These are phyloP conservation scores for Pseudopleuronectes americanus DNA, from an alignment of 2,797 vertebrate species.

Conservation along the genomic window DNA sequence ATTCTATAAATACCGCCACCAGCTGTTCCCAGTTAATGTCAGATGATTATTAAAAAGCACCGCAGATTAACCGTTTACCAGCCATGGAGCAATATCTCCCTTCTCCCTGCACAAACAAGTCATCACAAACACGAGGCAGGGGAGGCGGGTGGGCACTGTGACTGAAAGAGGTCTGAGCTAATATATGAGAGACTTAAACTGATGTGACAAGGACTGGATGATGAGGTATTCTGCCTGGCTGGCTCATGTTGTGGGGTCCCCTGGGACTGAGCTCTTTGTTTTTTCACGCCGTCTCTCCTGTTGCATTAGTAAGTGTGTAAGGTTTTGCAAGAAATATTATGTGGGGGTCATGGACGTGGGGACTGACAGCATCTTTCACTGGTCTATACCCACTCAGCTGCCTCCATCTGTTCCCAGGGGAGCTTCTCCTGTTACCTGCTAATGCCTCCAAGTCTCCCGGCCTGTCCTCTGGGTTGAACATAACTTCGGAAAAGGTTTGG, in stretches of 20 bases:
- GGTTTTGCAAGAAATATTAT: conserved; percentile 60
- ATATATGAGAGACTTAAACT: conserved; percentile 56
- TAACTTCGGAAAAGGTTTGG: conserved; percentile 21
- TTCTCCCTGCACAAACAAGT: conserved; percentile 41
- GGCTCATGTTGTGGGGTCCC: conserved; percentile 20
- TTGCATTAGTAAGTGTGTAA: conserved; percentile 52
- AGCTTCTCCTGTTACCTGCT: conserved; percentile 67
- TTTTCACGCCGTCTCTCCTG: conserved; percentile 52
- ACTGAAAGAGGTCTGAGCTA: conserved; percentile 33
- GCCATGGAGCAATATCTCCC: conserved; percentile 72
- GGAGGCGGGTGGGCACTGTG: conserved; percentile 8
- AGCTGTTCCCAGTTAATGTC: conserved; percentile 86
- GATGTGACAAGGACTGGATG: conserved; percentile 64
- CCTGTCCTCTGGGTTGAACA: conserved; percentile 14
- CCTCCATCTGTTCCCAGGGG: conserved; percentile 36
- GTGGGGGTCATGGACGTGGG: conserved; percentile 62
- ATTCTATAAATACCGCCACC: conserved; percentile 88
- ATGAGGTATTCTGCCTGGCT: conserved; percentile 45
- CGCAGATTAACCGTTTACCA: conserved; percentile 70
- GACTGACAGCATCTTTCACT: conserved; percentile 74
- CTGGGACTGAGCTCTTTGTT: conserved; percentile 47
- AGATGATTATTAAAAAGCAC: conserved; percentile 81
- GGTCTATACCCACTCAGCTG: conserved; percentile 26
- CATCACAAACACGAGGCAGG: conserved; percentile 28
- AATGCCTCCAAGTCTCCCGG: conserved; percentile 52